Percentiles rank a stretch among this genome's conserved stretches.
These are phyloP conservation scores for Tanytarsus gracilentus DNA, from an alignment of 2,888 invertebrate species.

Conservation along the genomic window DNA sequence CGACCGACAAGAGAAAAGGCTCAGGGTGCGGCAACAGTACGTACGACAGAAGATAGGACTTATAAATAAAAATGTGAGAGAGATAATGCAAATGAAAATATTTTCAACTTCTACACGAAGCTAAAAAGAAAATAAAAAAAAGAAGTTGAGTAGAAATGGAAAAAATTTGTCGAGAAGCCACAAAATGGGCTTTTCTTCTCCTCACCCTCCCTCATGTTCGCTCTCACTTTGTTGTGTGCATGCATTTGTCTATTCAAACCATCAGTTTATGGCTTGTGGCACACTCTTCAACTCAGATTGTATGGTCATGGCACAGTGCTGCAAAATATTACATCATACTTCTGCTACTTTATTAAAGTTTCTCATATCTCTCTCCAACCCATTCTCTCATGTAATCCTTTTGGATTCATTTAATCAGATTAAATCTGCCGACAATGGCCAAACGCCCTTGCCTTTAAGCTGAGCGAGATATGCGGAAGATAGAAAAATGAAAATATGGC, in stretches of 20 bases:
- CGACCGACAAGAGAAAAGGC: too few relatives aligned
- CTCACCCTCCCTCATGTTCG: background rate
- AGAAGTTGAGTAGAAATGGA: background rate
- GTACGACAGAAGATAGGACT: too few relatives aligned
- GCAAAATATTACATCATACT: background rate
- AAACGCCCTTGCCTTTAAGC: too few relatives aligned
- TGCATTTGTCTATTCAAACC: background rate
- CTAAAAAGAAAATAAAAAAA: too few relatives aligned
- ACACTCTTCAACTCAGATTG: constrained; percentile 1
- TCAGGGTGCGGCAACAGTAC: too few relatives aligned
- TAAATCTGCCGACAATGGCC: too few relatives aligned
- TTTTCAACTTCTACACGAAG: too few relatives aligned
- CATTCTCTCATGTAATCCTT: background rate
- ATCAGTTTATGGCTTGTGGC: background rate
- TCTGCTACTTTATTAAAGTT: too few relatives aligned
- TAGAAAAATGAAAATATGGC: too few relatives aligned
- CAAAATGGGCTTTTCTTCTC: background rate
- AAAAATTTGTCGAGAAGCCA: constrained; percentile 16
- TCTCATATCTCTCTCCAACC: too few relatives aligned
- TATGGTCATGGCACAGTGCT: background rate
- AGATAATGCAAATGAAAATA: constrained; percentile 14
- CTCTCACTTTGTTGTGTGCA: background rate
- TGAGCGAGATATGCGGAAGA: too few relatives aligned
- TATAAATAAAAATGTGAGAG: background rate
- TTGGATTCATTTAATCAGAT: constrained; percentile 5